Percentiles rank a stretch among this genome's conserved stretches.
These are phyloP conservation scores for Micromesistius poutassou DNA, from an alignment of 2,797 vertebrate genomes.

Conservation along the genomic window DNA sequence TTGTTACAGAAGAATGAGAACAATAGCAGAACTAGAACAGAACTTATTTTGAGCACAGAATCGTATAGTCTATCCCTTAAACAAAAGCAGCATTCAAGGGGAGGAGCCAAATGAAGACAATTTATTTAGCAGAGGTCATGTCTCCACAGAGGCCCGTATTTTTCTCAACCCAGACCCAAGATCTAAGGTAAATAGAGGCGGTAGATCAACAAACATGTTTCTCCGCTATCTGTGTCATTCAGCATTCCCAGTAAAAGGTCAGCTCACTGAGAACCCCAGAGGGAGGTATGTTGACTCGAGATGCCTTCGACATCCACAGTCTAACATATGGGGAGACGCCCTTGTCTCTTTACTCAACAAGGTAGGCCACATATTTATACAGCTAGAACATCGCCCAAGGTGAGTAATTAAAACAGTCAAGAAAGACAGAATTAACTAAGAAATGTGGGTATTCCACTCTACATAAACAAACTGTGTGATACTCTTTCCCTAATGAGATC, in stretches of 20 bases:
- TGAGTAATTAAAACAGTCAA: neutral
- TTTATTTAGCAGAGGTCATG: conserved; percentile 18
- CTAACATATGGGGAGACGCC: neutral
- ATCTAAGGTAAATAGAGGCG: conserved; percentile 48
- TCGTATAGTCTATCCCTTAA: neutral
- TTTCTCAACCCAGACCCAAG: conserved; percentile 35
- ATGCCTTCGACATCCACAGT: neutral
- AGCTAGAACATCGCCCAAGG: too few relatives aligned
- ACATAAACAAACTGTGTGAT: neutral
- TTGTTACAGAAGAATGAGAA: neutral
- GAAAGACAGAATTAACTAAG: neutral
- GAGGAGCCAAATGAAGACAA: conserved; percentile 15
- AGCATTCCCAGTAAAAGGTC: neutral
- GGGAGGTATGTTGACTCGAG: neutral
- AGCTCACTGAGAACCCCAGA: conserved; percentile 1
- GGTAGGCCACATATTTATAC: neutral
- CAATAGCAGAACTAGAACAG: neutral
- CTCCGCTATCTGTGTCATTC: neutral
- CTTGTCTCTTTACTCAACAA: neutral
- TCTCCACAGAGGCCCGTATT: conserved; percentile 9
- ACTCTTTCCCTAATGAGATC: neutral
- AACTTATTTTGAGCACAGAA: neutral
- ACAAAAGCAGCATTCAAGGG: neutral
- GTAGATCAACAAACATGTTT: conserved; percentile 5
- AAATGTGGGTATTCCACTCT: neutral